These are phyloP conservation scores for Campoletis raptor DNA, from an alignment of 2,888 invertebrate genomes.

Conservation along the genomic window DNA sequence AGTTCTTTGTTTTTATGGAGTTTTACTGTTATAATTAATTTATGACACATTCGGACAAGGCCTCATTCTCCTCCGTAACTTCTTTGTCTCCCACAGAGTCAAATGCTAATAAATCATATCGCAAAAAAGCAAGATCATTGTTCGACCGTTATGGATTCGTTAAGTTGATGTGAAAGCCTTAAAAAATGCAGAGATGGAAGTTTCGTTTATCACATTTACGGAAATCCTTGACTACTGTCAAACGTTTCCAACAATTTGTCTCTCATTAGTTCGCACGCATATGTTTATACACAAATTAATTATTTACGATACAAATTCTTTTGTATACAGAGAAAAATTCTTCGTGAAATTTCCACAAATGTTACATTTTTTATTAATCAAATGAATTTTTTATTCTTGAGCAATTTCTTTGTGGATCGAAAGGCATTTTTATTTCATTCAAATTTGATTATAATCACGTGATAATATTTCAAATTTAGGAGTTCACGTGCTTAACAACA, in stretches of 20 bases:
- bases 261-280: neutral
- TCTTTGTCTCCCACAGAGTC: conserved; percentile 4
- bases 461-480: too few species aligned
- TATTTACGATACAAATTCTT: neutral
- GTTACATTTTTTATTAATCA: neutral
- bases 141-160: conserved; percentile 33
- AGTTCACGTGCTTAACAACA: neutral
- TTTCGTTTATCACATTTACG: conserved; percentile 48
- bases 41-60: neutral
- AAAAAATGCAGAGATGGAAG: conserved; percentile 43
- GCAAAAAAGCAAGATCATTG: conserved; percentile 35
- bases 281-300: too few species aligned
- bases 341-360: neutral
- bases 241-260: neutral
- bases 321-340: neutral
- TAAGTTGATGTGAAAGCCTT: conserved; percentile 14
- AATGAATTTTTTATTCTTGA: neutral
- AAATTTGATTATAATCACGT: neutral
- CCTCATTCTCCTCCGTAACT: neutral
- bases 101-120: conserved; percentile 9
- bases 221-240: conserved; percentile 33
- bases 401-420: neutral
- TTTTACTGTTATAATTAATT: neutral
- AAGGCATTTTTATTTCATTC: neutral
- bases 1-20: neutral